Conservation (phyloP, 2,888 invertebrate species). For the Papilio gigon region DNA sequence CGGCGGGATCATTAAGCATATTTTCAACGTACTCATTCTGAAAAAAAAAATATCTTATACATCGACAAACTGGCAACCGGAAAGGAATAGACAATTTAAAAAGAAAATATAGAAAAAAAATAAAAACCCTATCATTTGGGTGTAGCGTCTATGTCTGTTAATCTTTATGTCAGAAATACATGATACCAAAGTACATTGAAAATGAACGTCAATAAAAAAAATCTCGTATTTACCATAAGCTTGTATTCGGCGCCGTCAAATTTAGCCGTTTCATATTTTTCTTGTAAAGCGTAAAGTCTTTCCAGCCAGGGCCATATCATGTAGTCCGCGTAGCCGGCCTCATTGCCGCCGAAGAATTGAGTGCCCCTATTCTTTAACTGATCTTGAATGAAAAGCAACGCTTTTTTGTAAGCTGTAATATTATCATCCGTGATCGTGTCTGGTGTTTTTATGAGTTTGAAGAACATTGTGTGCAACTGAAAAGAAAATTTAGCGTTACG, state of each 20-base stretch:
- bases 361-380: constrained; percentile 84
- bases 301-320: constrained; percentile 96
- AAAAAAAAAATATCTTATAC: constrained; percentile 49
- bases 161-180: too few relatives aligned
- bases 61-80: constrained; percentile 2
- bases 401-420: constrained; percentile 58
- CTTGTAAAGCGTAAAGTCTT: constrained; percentile 76
- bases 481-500: constrained; percentile 44
- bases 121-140: too few relatives aligned
- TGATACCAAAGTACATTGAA: too few relatives aligned
- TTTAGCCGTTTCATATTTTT: constrained; percentile 73
- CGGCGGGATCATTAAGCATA: constrained; percentile 85
- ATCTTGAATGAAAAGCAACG: constrained; percentile 84
- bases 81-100: too few relatives aligned
- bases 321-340: constrained; percentile 89
- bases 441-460: constrained; percentile 56
- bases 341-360: constrained; percentile 83
- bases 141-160: too few relatives aligned
- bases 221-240: constrained; percentile 63
- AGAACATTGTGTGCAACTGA: constrained; percentile 59
- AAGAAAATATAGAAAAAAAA: background rate
- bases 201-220: too few relatives aligned
- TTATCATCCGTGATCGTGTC: constrained; percentile 59
- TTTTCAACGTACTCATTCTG: constrained; percentile 84
- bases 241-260: constrained; percentile 82